Percentiles rank a stretch among this genome's conserved stretches.
Conservation (phyloP, 1,140 invertebrate species). For the Marisa cornuarietis region DNA sequence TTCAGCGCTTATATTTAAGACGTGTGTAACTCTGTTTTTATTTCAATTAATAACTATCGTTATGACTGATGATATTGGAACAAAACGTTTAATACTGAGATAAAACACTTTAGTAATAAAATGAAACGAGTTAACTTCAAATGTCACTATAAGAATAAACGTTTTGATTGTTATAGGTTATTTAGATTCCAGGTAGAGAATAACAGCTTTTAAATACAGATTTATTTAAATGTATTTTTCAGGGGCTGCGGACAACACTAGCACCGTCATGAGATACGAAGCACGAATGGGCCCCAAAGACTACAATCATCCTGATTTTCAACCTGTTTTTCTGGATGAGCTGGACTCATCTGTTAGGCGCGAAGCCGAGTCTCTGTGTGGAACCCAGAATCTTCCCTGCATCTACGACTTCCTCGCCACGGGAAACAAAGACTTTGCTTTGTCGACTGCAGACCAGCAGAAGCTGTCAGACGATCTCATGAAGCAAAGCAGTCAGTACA, state of each 20-base stretch:
- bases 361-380: background rate
- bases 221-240: no score
- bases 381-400: background rate
- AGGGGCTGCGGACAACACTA: no score
- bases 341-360: background rate
- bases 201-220: no score
- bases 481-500: background rate
- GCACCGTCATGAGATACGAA: background rate
- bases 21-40: no score
- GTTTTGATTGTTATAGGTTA: no score
- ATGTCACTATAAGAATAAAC: no score
- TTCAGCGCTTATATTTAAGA: background rate
- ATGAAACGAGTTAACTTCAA: no score
- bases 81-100: no score
- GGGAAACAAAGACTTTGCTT: background rate
- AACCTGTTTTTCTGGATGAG: background rate
- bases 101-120: no score
- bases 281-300: background rate
- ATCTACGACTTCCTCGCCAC: background rate
- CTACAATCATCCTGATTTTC: background rate
- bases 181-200: no score
- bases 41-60: no score
- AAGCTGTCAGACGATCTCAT: background rate
- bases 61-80: no score
- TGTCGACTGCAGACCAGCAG: background rate